Percentiles rank a stretch among this genome's conserved stretches.
Conservation (phyloP, 1,140 invertebrate genomes). For the Drosophila dunni region DNA sequence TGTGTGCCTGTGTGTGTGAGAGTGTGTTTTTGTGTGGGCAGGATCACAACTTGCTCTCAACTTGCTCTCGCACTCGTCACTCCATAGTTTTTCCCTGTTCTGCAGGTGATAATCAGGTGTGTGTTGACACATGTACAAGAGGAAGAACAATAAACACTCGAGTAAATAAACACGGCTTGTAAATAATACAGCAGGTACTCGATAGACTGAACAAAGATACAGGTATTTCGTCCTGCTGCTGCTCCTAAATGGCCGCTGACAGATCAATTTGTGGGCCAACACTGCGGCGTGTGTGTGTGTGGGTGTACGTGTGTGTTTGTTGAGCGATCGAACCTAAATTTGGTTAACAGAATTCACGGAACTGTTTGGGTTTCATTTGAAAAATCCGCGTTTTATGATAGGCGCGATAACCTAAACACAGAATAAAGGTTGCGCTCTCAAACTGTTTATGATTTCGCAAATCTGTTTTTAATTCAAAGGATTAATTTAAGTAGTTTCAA, state of each 20-base stretch:
- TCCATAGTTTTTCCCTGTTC: conserved; percentile 32
- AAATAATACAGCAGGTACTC: conserved; percentile 25
- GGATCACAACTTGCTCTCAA: conserved; percentile 46
- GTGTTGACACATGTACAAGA: conserved; percentile 56
- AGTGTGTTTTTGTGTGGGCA: conserved; percentile 45
- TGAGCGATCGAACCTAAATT: conserved; percentile 40
- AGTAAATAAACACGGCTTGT: conserved; percentile 49
- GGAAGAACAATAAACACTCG: conserved; percentile 35
- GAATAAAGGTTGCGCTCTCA: not conserved
- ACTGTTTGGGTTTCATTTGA: conserved; percentile 50
- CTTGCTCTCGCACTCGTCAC: conserved; percentile 20
- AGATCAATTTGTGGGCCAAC: conserved; percentile 67
- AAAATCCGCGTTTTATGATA: conserved; percentile 68
- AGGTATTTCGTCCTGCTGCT: conserved; percentile 24
- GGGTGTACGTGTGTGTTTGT: conserved; percentile 21
- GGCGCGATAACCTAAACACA: conserved; percentile 56
- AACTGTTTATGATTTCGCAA: conserved; percentile 15
- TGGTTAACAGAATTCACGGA: conserved; percentile 54
- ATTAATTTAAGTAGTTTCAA: not conserved
- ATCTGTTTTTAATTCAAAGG: conserved; percentile 22
- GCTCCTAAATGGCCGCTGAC: conserved; percentile 69
- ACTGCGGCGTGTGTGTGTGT: conserved; percentile 1
- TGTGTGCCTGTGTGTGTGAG: not conserved
- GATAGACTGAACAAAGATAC: conserved; percentile 34
- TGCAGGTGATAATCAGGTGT: conserved; percentile 81